A percentile compares a stretch with the other conserved stretches of the same genome.
Evolutionary conservation across 2,888 invertebrate genomes (phyloP).

Genomic region (Noctua pronuba): DNA sequence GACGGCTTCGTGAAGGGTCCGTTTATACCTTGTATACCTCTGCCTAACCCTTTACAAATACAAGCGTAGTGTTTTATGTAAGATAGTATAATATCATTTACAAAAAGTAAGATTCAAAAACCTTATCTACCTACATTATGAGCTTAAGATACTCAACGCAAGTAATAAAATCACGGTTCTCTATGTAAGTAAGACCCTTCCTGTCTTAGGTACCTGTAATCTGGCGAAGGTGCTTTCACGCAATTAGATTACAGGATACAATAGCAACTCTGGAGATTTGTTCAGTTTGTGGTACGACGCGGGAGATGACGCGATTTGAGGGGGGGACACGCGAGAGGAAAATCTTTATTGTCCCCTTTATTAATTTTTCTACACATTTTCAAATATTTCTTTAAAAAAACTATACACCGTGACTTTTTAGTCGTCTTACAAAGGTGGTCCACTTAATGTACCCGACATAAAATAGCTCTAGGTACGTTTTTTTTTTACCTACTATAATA

Average conservation of each 20-base stretch:
- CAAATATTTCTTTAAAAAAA: too few relatives aligned
- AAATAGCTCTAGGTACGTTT: too few relatives aligned
- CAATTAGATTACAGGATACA: slow-evolving; percentile 51
- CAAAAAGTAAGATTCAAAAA: not conserved
- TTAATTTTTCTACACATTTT: too few relatives aligned
- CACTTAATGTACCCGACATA: too few relatives aligned
- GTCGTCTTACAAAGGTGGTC: too few relatives aligned
- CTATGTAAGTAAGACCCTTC: slow-evolving; percentile 16
- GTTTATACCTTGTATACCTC: not conserved
- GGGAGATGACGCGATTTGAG: not conserved
- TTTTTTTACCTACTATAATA: too few relatives aligned
- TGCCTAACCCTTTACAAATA: not conserved
- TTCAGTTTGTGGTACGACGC: slow-evolving; percentile 25
- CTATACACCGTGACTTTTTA: too few relatives aligned
- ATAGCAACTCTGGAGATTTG: slow-evolving; percentile 50
- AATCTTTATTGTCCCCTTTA: not conserved
- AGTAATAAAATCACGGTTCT: slow-evolving; percentile 36
- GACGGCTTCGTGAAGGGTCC: too few relatives aligned
- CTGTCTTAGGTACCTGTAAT: slow-evolving; percentile 43
- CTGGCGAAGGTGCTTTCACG: slow-evolving; percentile 35
- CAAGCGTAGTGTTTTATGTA: not conserved
- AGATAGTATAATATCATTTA: not conserved
- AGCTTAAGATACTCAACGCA: slow-evolving; percentile 1
- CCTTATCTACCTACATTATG: not conserved
- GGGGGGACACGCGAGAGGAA: not conserved